Base-by-base conservation (phyloP, 2,888 invertebrate species). In the Elysia crispata region DNA sequence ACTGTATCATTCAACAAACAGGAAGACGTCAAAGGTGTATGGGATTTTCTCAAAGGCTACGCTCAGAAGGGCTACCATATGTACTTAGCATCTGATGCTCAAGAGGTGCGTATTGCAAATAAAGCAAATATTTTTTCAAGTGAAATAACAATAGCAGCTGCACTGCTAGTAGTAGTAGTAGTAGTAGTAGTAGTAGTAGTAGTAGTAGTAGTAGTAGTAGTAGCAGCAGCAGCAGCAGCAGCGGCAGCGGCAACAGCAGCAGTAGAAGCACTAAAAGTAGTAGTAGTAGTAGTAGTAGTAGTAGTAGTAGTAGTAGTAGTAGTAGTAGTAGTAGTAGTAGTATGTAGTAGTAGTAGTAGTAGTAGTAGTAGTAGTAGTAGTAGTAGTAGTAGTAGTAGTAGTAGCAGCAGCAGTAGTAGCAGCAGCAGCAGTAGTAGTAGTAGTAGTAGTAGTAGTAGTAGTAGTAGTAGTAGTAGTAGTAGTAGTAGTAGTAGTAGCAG, bases 71-170 rank as follows among this genome's bases (percentile, higher is more conserved):
- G 81, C 8, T 74, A 76, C 49, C 74, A 82, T 28, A 57, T 82
- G n/a, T 84, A 83, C 30, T 57, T 84, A n/a, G 83, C 84, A 28
- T 77, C 82, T 8, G 84, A 84, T 74, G 76, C 76, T 8, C 64
- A 80, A 23, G 76, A 82, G 49, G 84, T 83, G 18, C 28, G 83
- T 25, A 31, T 62, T 23, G 5, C 77, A 31, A 76, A 20, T 23
- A 28, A 20, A n/a, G 1, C 25, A 5, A 25, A 5, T 1, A 66
- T 23, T 13, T 1, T 18, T 11, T 5, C 33, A 3, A 8, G n/a
- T 6, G 13, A 6, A 5, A 6, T 15, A 31, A n/a, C 11, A 69
- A 23, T 28, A 69, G 23, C 20, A 23, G n/a, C n/a, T n/a, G n/a
- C n/a, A n/a, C n/a, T n/a, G n/a, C n/a, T n/a, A n/a, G n/a, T n/a